Evolutionary conservation across 2,797 vertebrate genomes (phyloP).

Genomic region (Microctenopoma steveboyesi): DNA sequence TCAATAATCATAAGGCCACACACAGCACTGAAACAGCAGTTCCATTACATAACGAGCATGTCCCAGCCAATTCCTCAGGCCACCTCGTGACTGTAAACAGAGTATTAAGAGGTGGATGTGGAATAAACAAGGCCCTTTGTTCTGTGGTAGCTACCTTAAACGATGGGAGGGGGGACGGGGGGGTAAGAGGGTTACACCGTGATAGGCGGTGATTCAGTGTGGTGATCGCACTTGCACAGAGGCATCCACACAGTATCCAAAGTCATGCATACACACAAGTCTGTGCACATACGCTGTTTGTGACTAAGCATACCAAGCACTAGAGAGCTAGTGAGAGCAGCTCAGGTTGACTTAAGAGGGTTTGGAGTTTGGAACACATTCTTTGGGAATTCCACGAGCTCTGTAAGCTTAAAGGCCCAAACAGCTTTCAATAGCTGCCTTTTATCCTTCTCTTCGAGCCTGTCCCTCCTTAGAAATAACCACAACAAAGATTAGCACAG

Average conservation of each 20-base stretch:
- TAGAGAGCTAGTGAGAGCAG: slow-evolving; percentile 58
- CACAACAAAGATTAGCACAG: slow-evolving; percentile 53
- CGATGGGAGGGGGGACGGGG: slow-evolving; percentile 6
- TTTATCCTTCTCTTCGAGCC: slow-evolving; percentile 65
- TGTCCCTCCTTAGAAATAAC: slow-evolving; percentile 50
- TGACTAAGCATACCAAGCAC: slow-evolving; percentile 40
- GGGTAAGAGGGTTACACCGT: slow-evolving; percentile 69
- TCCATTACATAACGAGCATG: slow-evolving; percentile 48
- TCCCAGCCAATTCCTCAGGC: slow-evolving; percentile 52
- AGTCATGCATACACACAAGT: slow-evolving; percentile 42
- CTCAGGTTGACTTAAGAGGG: slow-evolving; percentile 74
- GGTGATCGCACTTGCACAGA: slow-evolving; percentile 14
- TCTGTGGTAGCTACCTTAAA: slow-evolving; percentile 45
- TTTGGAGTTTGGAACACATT: slow-evolving; percentile 79
- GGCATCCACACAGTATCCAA: slow-evolving; percentile 25
- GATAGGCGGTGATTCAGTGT: slow-evolving; percentile 51
- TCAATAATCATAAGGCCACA: slow-evolving; percentile 42
- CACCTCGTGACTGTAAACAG: slow-evolving; percentile 66
- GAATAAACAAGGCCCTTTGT: slow-evolving; percentile 68
- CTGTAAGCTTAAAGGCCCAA: slow-evolving; percentile 69
- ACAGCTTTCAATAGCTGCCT: slow-evolving; percentile 64
- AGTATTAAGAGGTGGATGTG: slow-evolving; percentile 47
- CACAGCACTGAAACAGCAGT: slow-evolving; percentile 24
- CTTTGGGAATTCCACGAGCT: slow-evolving; percentile 73
- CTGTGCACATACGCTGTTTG: slow-evolving; percentile 37